phyloP scores from a whole-genome alignment of 2,113 vertebrate species.

The Vireo altiloquus region DNA sequence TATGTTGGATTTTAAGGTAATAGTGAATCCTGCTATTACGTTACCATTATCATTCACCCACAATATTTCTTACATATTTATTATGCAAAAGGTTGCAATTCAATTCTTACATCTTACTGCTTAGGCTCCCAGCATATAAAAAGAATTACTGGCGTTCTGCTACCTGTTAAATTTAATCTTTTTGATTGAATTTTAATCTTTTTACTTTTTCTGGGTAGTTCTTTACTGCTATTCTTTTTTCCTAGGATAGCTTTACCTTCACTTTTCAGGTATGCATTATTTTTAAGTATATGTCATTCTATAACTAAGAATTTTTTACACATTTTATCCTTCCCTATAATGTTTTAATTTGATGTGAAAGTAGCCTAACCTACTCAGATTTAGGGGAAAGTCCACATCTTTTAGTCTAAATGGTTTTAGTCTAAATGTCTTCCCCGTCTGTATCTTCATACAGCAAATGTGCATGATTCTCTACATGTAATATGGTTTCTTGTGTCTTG shows the following conservation, averaged over 20 bases:
- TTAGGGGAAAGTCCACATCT: background rate
- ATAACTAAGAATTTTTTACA: background rate
- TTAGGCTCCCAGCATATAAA: background rate
- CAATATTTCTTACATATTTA: background rate
- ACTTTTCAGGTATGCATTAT: background rate
- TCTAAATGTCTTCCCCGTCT: background rate
- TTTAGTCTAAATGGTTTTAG: background rate
- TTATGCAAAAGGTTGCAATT: background rate
- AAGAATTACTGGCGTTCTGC: background rate
- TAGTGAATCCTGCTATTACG: background rate
- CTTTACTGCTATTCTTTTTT: background rate
- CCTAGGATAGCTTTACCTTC: background rate
- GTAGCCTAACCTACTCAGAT: background rate
- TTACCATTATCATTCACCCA: background rate
- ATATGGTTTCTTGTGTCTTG: background rate
- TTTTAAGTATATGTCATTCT: background rate
- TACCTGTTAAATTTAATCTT: background rate
- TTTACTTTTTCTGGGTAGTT: background rate
- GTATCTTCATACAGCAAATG: background rate
- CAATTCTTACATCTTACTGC: background rate
- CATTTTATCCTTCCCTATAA: background rate
- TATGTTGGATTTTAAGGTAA: background rate
- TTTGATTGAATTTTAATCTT: background rate
- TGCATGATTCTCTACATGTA: background rate
- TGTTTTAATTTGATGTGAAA: background rate